phyloP scores from a whole-genome alignment of 2,113 vertebrate species.

The Cyprinus carpio region DNA sequence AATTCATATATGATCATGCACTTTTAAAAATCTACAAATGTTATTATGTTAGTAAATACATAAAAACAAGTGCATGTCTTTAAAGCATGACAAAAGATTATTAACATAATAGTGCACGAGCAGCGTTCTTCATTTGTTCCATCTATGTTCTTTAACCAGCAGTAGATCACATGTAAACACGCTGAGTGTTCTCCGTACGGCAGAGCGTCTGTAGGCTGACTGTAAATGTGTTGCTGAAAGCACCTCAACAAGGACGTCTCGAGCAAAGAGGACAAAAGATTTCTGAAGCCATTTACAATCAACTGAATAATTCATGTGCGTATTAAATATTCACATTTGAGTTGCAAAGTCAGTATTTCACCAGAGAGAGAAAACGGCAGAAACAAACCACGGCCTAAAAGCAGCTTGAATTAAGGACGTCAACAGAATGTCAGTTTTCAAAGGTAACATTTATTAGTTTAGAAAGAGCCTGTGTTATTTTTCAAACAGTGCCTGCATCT shows the following conservation, averaged over 20 bases:
- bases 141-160: too few species aligned
- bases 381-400: background rate
- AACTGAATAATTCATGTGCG: constrained; percentile 51
- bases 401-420: background rate
- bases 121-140: too few species aligned
- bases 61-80: too few species aligned
- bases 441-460: constrained; percentile 31
- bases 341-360: constrained; percentile 30
- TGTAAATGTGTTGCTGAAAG: background rate
- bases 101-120: too few species aligned
- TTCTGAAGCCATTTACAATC: constrained; percentile 54
- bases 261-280: constrained; percentile 17
- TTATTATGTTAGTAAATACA: too few species aligned
- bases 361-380: background rate
- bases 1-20: too few species aligned
- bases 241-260: constrained; percentile 25
- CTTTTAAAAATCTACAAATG: too few species aligned
- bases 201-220: background rate
- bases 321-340: constrained; percentile 60
- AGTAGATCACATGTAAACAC: background rate
- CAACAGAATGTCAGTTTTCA: constrained; percentile 6
- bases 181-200: background rate
- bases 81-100: too few species aligned
- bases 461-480: constrained; percentile 22
- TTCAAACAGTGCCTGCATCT: constrained; percentile 33